Evolutionary conservation across 2,113 vertebrate species (phyloP), one percentile per base, ranked within the genome.

Genomic region (Galbula dea): DNA sequence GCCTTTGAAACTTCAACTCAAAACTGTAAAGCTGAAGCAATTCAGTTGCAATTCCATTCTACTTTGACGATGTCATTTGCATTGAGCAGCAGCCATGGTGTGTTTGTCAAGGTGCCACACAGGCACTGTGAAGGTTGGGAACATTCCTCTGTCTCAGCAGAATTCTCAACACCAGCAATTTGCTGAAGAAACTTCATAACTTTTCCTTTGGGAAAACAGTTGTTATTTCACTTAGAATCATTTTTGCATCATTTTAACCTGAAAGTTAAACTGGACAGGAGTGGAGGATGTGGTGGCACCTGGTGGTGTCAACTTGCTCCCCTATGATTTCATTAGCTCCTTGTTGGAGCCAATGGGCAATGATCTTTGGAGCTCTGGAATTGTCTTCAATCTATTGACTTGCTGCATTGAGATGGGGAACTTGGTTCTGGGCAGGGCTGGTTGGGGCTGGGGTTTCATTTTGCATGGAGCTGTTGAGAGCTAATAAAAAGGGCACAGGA

Each of bases 361-460:
- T 61, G 92, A 75, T 90, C 92, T 94, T 92, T 76, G 68, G 88
- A 88, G 94, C 89, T 75, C 13, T 48, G 83, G 94, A 88, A 94
- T 94, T 94, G 52, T 81, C 73, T 92, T 88, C 88, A 94, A 90
- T 75, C 94, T 92, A 43, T 86, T 87, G 89, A 94, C 90, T 92
- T 30, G 81, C 71, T 66, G 7, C 68, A 30, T 54, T 63, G 82
- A 87, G 90, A 52, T 27, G 59, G 80, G 39, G n/a, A 36, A 59
- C 85, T 94, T 52, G 88, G 76, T 69, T 73, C 89, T 23, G 16
- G 18, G 78, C 63, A 12, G 63, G 88, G 72, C 68, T 83, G 95
- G 82, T 87, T 76, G 88, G 86, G 86, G 14, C 57, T 20, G 55
- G 45, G 91, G 68, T 73, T 86, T 94, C 82, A 45, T 74, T 93